A percentile compares a stretch with the other conserved stretches of the same genome.
Evolutionary conservation across 2,113 vertebrate genomes (phyloP).

Genomic region (Sturnira hondurensis): DNA sequence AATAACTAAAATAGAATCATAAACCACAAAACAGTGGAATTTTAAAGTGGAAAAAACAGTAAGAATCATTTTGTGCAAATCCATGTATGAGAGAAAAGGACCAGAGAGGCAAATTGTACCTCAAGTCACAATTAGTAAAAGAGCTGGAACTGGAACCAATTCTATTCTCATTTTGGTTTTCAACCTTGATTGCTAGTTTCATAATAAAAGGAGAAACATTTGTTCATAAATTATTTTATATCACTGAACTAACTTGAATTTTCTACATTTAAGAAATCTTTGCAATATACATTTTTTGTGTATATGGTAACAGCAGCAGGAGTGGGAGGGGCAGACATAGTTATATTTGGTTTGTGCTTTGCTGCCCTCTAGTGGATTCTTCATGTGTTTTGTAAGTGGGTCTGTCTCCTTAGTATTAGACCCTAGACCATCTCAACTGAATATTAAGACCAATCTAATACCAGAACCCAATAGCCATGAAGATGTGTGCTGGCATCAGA

Average conservation of each 20-base stretch:
- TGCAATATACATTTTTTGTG: background rate
- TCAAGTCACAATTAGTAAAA: background rate
- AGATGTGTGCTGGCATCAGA: background rate
- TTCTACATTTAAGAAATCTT: conserved; percentile 6
- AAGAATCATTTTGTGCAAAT: background rate
- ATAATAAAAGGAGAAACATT: background rate
- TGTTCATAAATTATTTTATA: background rate
- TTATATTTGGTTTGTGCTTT: background rate
- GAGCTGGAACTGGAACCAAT: background rate
- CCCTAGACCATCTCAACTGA: background rate
- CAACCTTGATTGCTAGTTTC: background rate
- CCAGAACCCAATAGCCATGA: background rate
- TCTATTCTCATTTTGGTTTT: background rate
- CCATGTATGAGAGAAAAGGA: background rate
- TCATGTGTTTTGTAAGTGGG: background rate
- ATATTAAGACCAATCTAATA: background rate
- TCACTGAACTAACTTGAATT: background rate
- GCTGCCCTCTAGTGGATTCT: conserved; percentile 41
- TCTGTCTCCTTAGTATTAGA: background rate
- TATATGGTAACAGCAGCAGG: background rate
- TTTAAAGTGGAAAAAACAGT: background rate
- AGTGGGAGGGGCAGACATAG: too few species aligned
- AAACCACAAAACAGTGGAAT: background rate
- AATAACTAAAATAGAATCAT: background rate
- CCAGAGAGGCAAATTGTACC: background rate